phyloP scores from a whole-genome alignment of 2,113 vertebrate species.

The Syrrhaptes paradoxus region DNA sequence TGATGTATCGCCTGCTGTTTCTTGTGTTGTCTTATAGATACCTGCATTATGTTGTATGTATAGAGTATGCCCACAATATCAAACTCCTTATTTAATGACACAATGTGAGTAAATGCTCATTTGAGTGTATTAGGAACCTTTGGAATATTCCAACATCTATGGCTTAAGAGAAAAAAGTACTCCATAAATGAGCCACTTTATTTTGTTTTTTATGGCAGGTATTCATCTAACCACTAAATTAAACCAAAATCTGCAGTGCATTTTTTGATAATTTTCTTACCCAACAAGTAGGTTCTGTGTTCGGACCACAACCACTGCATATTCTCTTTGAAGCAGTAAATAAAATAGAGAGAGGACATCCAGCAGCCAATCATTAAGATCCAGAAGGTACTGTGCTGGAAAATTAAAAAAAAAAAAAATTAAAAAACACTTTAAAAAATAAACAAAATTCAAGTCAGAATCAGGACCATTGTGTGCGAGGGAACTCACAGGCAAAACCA shows the following conservation, averaged over 20 bases:
- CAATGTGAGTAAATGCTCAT: neutral
- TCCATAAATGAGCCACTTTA: neutral
- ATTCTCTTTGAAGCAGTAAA: conserved; percentile 72
- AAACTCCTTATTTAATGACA: neutral
- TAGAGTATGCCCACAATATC: neutral
- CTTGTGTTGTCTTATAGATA: neutral
- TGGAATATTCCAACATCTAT: neutral
- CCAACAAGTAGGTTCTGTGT: conserved; percentile 66
- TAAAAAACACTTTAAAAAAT: neutral
- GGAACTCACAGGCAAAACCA: neutral
- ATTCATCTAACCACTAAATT: neutral
- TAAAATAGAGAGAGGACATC: conserved; percentile 74
- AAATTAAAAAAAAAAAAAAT: neutral
- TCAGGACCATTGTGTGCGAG: neutral
- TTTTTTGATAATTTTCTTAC: conserved; percentile 66
- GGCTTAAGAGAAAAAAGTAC: neutral
- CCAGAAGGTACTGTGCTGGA: conserved; percentile 79
- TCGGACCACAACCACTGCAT: conserved; percentile 72
- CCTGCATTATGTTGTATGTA: neutral
- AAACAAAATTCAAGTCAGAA: neutral
- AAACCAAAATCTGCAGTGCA: neutral
- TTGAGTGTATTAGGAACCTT: neutral
- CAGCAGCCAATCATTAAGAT: conserved; percentile 78
- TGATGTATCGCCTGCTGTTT: neutral
- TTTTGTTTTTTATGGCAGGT: neutral